phyloP scores from a whole-genome alignment of 2,888 invertebrate genomes.

The Sphaerophoria taeniata region DNA sequence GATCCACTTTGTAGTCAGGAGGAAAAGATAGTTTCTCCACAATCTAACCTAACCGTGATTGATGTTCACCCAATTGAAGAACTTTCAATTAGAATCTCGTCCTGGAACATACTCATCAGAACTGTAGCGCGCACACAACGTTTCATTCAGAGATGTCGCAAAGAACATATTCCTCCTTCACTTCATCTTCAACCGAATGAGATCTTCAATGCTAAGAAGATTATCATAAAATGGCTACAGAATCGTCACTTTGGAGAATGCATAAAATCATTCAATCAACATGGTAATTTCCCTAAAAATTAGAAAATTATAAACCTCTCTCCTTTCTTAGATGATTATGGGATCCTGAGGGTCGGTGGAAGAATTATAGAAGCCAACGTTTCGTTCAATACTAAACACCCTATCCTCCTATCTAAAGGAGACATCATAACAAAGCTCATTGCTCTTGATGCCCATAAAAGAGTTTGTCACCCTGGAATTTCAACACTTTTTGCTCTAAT shows the following conservation, averaged over 20 bases:
- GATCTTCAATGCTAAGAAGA: slow-evolving; percentile 14
- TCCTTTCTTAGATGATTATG: slow-evolving; percentile 15
- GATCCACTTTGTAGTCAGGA: not conserved
- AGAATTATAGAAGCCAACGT: slow-evolving; percentile 1
- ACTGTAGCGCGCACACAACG: slow-evolving; percentile 20
- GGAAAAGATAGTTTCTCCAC: not conserved
- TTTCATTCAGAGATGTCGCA: not conserved
- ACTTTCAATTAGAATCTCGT: slow-evolving; percentile 16
- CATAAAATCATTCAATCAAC: slow-evolving; percentile 22
- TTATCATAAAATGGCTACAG: slow-evolving; percentile 6
- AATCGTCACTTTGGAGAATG: slow-evolving; percentile 15
- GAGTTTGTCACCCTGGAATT: slow-evolving; percentile 15
- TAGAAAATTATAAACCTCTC: slow-evolving; percentile 15
- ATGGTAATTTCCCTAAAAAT: slow-evolving; percentile 7
- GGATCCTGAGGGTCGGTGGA: not conserved
- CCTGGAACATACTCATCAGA: slow-evolving; percentile 17
- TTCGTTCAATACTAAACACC: slow-evolving; percentile 2
- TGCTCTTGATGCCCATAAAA: slow-evolving; percentile 6
- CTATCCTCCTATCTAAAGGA: slow-evolving; percentile 19
- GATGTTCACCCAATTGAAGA: slow-evolving; percentile 14
- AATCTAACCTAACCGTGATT: slow-evolving; percentile 3
- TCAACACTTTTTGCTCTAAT: slow-evolving; percentile 19
- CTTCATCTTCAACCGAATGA: slow-evolving; percentile 10
- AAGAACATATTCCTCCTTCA: not conserved
- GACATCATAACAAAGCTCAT: slow-evolving; percentile 15